Evolutionary conservation across 2,888 invertebrate genomes (phyloP).

Genomic region (Trichopoda pennipes): DNA sequence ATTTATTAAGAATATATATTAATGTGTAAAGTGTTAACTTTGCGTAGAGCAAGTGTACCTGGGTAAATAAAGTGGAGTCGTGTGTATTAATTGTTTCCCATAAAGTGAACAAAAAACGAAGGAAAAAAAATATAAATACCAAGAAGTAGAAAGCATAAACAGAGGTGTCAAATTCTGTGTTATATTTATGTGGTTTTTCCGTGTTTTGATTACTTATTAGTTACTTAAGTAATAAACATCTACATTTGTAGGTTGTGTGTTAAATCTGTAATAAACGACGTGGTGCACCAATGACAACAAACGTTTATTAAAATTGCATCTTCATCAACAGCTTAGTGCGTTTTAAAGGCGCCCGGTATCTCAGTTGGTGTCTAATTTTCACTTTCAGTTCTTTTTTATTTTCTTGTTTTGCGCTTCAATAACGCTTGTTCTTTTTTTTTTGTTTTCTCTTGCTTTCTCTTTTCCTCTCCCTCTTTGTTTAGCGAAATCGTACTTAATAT

Average conservation of each 20-base stretch:
- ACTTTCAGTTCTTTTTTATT: slow-evolving; percentile 33
- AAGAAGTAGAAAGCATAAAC: slow-evolving; percentile 11
- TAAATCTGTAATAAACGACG: slow-evolving; percentile 2
- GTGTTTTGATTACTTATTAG: slow-evolving; percentile 55
- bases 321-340: slow-evolving; percentile 5
- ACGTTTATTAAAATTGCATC: neutral
- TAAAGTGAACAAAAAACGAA: too few relatives aligned
- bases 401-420: slow-evolving; percentile 16
- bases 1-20: too few relatives aligned
- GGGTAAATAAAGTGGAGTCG: too few relatives aligned
- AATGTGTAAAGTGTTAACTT: too few relatives aligned
- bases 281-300: neutral
- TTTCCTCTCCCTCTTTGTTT: neutral
- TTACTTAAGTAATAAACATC: slow-evolving; percentile 4
- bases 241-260: neutral
- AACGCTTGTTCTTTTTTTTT: slow-evolving; percentile 13
- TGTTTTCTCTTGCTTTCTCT: too few relatives aligned
- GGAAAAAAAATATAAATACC: neutral
- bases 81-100: too few relatives aligned
- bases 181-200: slow-evolving; percentile 47
- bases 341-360: slow-evolving; percentile 42
- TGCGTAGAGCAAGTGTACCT: too few relatives aligned
- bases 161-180: slow-evolving; percentile 52
- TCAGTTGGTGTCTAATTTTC: slow-evolving; percentile 63
- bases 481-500: slow-evolving; percentile 15